Evolutionary conservation across 2,797 vertebrate species (phyloP).

Genomic region (Xenentodon cancila): DNA sequence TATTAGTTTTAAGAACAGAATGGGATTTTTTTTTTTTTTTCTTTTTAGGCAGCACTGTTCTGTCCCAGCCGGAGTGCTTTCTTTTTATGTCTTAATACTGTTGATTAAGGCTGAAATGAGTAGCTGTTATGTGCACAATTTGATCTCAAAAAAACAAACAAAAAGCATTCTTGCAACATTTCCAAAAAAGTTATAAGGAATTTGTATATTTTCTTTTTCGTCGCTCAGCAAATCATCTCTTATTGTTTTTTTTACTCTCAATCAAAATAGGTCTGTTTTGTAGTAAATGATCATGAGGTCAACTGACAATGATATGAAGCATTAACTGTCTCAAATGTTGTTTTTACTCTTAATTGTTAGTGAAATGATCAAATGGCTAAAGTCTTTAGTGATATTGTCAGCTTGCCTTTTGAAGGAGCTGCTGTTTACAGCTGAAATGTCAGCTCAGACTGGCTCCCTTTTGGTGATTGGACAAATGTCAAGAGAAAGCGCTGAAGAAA

Average conservation of each 20-base stretch:
- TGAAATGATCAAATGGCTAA: constrained; percentile 1
- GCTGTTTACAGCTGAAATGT: constrained; percentile 31
- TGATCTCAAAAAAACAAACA: too few species aligned
- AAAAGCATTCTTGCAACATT: too few species aligned
- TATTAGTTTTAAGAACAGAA: constrained; percentile 20
- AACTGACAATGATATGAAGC: background rate
- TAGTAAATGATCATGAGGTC: background rate
- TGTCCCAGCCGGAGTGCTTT: constrained; percentile 12
- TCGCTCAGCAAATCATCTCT: too few species aligned
- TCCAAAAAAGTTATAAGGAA: too few species aligned
- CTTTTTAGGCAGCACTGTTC: constrained; percentile 1
- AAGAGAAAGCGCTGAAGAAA: constrained; percentile 56
- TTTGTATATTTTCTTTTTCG: too few species aligned
- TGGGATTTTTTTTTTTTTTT: constrained; percentile 21
- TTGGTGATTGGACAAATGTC: constrained; percentile 51
- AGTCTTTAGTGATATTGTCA: background rate
- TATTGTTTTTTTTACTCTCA: too few species aligned
- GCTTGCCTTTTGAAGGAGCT: background rate
- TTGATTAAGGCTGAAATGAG: background rate
- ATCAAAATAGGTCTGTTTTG: background rate
- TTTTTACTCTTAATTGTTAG: background rate
- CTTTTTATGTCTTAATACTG: constrained; percentile 5
- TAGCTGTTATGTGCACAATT: background rate
- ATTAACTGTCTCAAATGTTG: background rate
- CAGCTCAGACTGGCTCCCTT: constrained; percentile 22